Evolutionary conservation across 2,797 vertebrate genomes (phyloP), one percentile per base, ranked within the genome.

Genomic region (Pempheris klunzingeri): DNA sequence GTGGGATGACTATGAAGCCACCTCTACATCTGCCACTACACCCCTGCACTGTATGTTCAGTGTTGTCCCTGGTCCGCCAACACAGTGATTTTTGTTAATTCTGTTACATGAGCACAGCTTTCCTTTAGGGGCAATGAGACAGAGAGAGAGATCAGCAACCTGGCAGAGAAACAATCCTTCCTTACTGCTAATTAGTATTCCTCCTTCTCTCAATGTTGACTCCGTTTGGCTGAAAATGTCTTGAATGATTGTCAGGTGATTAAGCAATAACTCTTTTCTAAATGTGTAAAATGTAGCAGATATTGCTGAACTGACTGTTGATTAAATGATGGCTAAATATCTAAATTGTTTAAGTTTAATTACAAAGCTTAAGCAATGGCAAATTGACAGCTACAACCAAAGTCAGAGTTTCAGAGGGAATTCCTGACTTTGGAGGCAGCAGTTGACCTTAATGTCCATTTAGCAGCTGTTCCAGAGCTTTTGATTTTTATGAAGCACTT

Each of bases 21-120:
- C 81, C 73, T 82, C 72, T 82, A 63, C 81, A 80, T 76, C 70
- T 89, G 82, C 82, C 72, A 62, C 69, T 62, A 69, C 80, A 66
- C 71, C 80, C 70, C 60, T 75, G 70, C 74, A 70, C 59, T 52
- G 66, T 57, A n/a, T 2, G 47, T 71, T 87, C 39, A 43, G 0
- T 41, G 74, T n/a, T 69, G 80, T 86, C 73, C 53, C 77, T 73
- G 55, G 60, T 67, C 71, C 41, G 61, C 85, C 78, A 77, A 80
- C 84, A 80, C 83, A 9, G 2, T 54, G 69, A 43, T 60, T 74
- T 71, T 12, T 41, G 20, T 61, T 74, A 76, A 87, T 76, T 18
- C 81, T 50, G 65, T 85, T 82, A 84, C 75, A 65, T 84, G 75
- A 86, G 73, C 75, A 74, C 54, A 34, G 81, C 53, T 82, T 66